Percentiles rank a stretch among this genome's conserved stretches.
phyloP scores from a whole-genome alignment of 2,113 vertebrate species.

The Galeopterus variegatus region DNA sequence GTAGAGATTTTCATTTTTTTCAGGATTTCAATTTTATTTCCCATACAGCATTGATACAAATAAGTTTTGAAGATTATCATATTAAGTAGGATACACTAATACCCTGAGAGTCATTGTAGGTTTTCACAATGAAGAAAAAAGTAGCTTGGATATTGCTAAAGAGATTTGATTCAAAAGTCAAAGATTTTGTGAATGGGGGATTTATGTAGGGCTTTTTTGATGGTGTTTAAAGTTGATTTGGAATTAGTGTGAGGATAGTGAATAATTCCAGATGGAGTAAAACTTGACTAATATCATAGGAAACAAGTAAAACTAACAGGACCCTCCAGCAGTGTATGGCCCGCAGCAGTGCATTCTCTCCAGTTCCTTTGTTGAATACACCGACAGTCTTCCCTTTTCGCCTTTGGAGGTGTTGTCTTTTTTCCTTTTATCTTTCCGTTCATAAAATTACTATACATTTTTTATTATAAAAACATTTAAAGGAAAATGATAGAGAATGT shows the following conservation, averaged over 20 bases:
- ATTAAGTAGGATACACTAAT: neutral
- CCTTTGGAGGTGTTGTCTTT: neutral
- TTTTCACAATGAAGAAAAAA: neutral
- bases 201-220: neutral
- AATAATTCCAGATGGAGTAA: conserved; percentile 58
- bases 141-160: neutral
- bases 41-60: neutral
- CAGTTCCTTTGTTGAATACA: neutral
- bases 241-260: neutral
- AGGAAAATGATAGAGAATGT: neutral
- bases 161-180: conserved; percentile 35
- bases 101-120: neutral
- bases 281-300: conserved; percentile 7
- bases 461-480: conserved; percentile 31
- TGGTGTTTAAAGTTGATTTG: conserved; percentile 25
- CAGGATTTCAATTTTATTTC: conserved; percentile 17
- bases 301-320: conserved; percentile 50
- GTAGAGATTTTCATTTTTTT: conserved; percentile 24
- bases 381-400: neutral
- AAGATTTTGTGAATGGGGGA: conserved; percentile 50
- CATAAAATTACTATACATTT: conserved; percentile 3
- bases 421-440: conserved; percentile 22
- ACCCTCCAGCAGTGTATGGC: neutral
- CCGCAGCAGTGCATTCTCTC: neutral
- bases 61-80: neutral